Conservation (phyloP, 2,888 invertebrate genomes). For the Aspidiotus destructor region DNA sequence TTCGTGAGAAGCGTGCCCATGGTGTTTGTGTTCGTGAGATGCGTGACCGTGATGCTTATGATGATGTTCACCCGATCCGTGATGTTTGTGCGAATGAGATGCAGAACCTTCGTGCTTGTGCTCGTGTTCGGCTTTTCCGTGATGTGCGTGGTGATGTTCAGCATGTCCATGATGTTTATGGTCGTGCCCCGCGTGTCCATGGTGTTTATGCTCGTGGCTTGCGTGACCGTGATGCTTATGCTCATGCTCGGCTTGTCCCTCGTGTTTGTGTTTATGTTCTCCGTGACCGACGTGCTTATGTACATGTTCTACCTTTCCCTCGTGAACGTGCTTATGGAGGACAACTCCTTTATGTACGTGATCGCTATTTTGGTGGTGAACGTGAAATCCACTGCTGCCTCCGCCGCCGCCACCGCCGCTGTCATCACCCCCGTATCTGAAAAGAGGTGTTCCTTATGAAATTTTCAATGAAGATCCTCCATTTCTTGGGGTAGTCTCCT, state of each 20-base stretch:
- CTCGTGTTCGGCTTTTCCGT: constrained; percentile 20
- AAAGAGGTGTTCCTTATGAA: no score
- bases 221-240: constrained; percentile 35
- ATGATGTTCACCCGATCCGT: no score
- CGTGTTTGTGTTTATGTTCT: constrained; percentile 34
- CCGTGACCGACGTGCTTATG: constrained; percentile 34
- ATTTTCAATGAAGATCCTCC: no score
- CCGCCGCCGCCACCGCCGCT: no score
- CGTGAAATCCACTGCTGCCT: no score
- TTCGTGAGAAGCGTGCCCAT: constrained; percentile 31
- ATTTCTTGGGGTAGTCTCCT: no score
- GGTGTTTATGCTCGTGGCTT: constrained; percentile 34
- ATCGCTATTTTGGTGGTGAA: no score
- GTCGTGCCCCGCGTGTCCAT: constrained; percentile 34
- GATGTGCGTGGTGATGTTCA: constrained; percentile 34
- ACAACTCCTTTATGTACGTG: constrained; percentile 37
- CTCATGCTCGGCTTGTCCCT: constrained; percentile 32
- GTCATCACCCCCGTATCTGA: no score
- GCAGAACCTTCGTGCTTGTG: no score
- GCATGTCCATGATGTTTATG: constrained; percentile 34
- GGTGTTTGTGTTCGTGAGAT: constrained; percentile 36
- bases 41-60: no score
- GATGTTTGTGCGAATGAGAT: no score
- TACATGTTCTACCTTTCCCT: constrained; percentile 38
- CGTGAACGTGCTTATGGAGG: constrained; percentile 38